Evolutionary conservation across 2,113 vertebrate species (phyloP), one percentile per base, ranked within the genome.

Genomic region (Panthera uncia): DNA sequence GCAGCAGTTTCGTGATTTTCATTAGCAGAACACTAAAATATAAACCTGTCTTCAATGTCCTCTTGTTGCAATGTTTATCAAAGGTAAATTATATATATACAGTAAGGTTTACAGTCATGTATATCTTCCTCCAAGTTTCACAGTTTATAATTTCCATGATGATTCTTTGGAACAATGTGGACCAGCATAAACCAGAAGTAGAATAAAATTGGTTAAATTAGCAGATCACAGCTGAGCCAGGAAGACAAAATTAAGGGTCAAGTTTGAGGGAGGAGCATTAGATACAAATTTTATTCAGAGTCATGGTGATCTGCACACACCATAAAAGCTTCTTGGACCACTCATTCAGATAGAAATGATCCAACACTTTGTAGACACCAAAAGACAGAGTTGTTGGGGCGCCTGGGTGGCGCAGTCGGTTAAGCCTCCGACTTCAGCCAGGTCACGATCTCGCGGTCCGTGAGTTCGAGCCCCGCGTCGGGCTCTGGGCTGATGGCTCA

Each of bases 81-180:
- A 52, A 80, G 38, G n/a, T 36, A 96, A 71, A 41, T 78, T n/a
- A 74, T 45, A 14, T 31, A 45, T 84, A 36, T 71, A 66, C 31
- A 93, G 18, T 87, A 79, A 91, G 29, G 29, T 5, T 50, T 50
- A 63, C 76, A 91, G 69, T 87, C 73, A 29, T 16, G 6, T 48
- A 50, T 80, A 90, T 93, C 38, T 95, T 82, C 18, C 74, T 86
- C 69, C 66, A 29, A 36, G 33, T 90, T 86, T 93, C n/a, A 93
- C 5, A 57, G 21, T 15, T n/a, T 82, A 71, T 81, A 65, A 81
- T 55, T 78, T 81, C 5, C 16, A 29, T 88, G 61, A 78, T 69
- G 12, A 95, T 90, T 91, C 50, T 50, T 95, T 82, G 91, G 61
- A 78, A 82, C 41, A 93, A 68, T 76, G 57, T 52, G 36, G 29